Evolutionary conservation across 2,113 vertebrate species (phyloP), one percentile per base, ranked within the genome.

Genomic region (Hoplias malabaricus): DNA sequence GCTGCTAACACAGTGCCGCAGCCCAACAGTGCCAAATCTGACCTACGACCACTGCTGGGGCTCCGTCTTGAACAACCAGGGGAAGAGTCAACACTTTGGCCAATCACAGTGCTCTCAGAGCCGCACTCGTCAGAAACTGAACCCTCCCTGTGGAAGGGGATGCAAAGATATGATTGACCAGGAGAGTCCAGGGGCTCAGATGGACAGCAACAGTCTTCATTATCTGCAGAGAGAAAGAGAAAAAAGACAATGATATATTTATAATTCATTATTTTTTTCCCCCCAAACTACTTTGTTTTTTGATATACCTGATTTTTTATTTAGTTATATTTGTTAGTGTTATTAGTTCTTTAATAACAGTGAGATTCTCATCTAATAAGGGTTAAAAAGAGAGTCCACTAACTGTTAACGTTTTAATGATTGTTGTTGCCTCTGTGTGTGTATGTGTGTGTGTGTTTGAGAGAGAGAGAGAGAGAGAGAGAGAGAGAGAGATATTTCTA

Each of bases 81-180:
- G 14, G 95, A 93, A 0, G 94, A 93, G 75, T 91, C 95, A 0
- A 95, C 93, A 46, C 91, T 89, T 42, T 92, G 94, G 86, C 90
- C 90, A 73, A 93, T 91, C 29, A 92, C 91, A 48, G 90, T 81
- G 59, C 87, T 92, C 82, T 97, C 96, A 9, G 93, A 92, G 50
- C 93, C 92, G 4, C 92, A 91, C 40, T 84, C 87, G 29, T 96
- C 94, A 16, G 89, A 87, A 62, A 88, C 85, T 61, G 91, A 90
- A 29, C 87, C 91, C 31, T 95, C 95, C 87, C 93, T 93, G 77
- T 95, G 94, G 90, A 95, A 95, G 0, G 96, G 96, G 86, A 96
- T 93, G 89, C 96, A 95, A 93, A 98, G 96, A 93, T 98, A 98
- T 85, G 97, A 94, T 87, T 96, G 94, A 89, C 90, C 93, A 75